Conservation (phyloP, 2,888 invertebrate genomes). For the Cancer borealis region DNA sequence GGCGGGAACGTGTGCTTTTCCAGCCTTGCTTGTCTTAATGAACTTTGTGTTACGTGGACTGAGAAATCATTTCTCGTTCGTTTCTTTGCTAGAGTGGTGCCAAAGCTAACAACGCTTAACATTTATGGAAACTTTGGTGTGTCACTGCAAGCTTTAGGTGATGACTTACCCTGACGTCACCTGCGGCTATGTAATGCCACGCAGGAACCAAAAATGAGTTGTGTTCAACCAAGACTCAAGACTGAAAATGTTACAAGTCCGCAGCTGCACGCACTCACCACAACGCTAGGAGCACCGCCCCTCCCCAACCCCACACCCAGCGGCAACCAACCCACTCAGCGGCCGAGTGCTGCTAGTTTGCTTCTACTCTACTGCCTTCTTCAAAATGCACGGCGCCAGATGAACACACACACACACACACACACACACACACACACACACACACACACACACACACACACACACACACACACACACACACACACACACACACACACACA, state of each 20-base stretch:
- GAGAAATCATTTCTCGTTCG: background rate
- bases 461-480: background rate
- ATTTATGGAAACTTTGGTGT: background rate
- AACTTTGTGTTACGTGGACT: constrained; percentile 1
- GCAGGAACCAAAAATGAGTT: background rate
- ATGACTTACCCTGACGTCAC: background rate
- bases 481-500: too few relatives aligned
- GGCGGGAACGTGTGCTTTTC: background rate
- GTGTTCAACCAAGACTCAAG: background rate
- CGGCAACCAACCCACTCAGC: background rate
- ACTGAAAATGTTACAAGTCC: background rate
- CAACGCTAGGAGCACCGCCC: background rate
- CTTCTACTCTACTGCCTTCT: background rate
- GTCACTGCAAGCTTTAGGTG: background rate
- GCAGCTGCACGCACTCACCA: background rate
- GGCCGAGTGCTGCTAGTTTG: background rate
- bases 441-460: background rate
- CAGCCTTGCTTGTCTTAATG: background rate
- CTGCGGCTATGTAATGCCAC: background rate
- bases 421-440: background rate
- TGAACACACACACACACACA: background rate
- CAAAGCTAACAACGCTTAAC: background rate
- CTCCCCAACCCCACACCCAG: background rate
- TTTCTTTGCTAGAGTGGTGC: background rate
- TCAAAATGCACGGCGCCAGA: background rate